Evolutionary conservation across 2,888 invertebrate species (phyloP), one percentile per base, ranked within the genome.

Genomic region (Noctua fimbriata): DNA sequence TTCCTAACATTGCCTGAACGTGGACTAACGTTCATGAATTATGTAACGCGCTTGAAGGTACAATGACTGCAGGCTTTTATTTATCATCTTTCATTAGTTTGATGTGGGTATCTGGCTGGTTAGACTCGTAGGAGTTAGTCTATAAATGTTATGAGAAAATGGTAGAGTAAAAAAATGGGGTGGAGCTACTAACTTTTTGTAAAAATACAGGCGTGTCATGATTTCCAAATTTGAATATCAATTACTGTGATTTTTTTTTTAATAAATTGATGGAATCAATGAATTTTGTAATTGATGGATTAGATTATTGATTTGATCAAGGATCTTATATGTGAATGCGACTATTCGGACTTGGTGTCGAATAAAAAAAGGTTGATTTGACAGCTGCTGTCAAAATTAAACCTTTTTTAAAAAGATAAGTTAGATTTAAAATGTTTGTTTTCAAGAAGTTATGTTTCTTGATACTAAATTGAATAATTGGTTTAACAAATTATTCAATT

Each of bases 11-110:
- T 81, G 87, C 88, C 89, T 88, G 83, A 74, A 73, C 70, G 69
- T 49, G 75, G 74, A 65, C 71, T 89, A 87, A 85, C 69, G 81
- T 69, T 78, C 88, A 88, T 88, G 88, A 87, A 88, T 90, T 90
- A 88, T 88, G 90, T 73, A 88, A 79, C 10, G 47, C 73, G 77
- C 63, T 72, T 76, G 73, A 72, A 79, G 78, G 81, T 81, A 88
- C 84, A 78, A 84, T 89, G 88, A 89, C 83, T 82, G 44, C 66
- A 14, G 81, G 52, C 74, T 81, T 87, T 85, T 85, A 85, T 85
- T 73, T 85, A 82, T 84, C 78, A 78, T 71, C 77, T 36, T 86
- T 89, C 88, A 88, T 88, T 88, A 84, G 72, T 63, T 80, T 86
- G 69, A 89, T 88, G 87, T 66, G 77, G 81, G 73, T 75, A 71